Percentiles rank a stretch among this genome's conserved stretches.
Conservation (phyloP, 2,113 vertebrate genomes). For the Callipepla californica region DNA sequence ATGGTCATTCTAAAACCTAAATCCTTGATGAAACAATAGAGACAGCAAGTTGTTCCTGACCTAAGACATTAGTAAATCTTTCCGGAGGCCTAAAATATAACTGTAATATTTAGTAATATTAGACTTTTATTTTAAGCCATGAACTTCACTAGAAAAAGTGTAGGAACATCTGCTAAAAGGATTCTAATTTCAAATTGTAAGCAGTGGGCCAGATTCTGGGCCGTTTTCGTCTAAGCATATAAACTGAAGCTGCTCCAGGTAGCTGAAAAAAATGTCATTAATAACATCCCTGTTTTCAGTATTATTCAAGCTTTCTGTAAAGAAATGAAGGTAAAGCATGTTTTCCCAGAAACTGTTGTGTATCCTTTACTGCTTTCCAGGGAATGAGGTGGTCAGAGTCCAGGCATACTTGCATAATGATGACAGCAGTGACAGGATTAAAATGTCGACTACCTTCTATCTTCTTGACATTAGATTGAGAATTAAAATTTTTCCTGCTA, state of each 20-base stretch:
- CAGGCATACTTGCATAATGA: background rate
- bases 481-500: background rate
- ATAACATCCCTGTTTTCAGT: constrained; percentile 1
- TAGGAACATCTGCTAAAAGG: constrained; percentile 16
- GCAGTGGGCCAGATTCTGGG: constrained; percentile 7
- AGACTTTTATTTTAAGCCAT: constrained; percentile 20
- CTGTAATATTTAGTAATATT: constrained; percentile 45
- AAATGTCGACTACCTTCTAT: background rate
- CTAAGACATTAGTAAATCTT: constrained; percentile 37
- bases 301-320: constrained; percentile 29
- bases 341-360: background rate
- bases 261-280: constrained; percentile 5
- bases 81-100: constrained; percentile 51
- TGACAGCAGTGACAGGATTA: background rate
- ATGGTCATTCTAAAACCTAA: constrained; percentile 67
- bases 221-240: background rate
- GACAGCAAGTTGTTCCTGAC: constrained; percentile 60
- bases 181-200: constrained; percentile 36
- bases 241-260: background rate
- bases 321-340: background rate
- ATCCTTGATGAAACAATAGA: constrained; percentile 70
- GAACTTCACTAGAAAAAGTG: constrained; percentile 15
- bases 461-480: background rate
- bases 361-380: background rate
- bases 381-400: background rate